Percentiles rank a stretch among this genome's conserved stretches.
Conservation (phyloP, 1,140 invertebrate species). For the Sinonovacula constricta region DNA sequence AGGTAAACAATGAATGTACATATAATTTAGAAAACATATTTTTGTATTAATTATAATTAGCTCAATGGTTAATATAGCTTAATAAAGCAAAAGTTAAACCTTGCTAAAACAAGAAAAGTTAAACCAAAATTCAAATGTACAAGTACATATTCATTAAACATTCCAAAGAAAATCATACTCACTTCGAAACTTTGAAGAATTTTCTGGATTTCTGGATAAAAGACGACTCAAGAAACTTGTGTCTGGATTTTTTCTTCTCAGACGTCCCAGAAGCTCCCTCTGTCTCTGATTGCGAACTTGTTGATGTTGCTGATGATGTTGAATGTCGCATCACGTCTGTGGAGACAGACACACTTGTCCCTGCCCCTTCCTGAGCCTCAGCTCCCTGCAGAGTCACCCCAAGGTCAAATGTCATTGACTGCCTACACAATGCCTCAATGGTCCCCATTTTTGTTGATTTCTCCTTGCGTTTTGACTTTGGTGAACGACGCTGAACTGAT, state of each 20-base stretch:
- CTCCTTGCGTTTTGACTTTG: constrained; percentile 55
- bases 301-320: constrained; percentile 53
- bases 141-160: too few relatives aligned
- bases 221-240: constrained; percentile 69
- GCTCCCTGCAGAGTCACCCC: constrained; percentile 63
- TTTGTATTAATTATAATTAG: too few relatives aligned
- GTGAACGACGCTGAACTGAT: constrained; percentile 18
- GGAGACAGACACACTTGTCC: too few relatives aligned
- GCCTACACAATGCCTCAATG: constrained; percentile 72
- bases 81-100: too few relatives aligned
- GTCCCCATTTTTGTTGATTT: constrained; percentile 72
- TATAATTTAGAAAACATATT: too few relatives aligned
- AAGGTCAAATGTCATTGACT: constrained; percentile 74
- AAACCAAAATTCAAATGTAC: too few relatives aligned
- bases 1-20: background rate
- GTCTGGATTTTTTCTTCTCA: constrained; percentile 66
- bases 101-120: too few relatives aligned
- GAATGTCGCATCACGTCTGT: too few relatives aligned
- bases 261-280: constrained; percentile 50
- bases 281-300: constrained; percentile 64
- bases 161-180: constrained; percentile 56
- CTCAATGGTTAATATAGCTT: too few relatives aligned
- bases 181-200: constrained; percentile 77
- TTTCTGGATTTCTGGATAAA: constrained; percentile 74
- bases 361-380: constrained; percentile 25